phyloP scores from a whole-genome alignment of 2,113 vertebrate genomes.

The Nematolebias whitei region DNA sequence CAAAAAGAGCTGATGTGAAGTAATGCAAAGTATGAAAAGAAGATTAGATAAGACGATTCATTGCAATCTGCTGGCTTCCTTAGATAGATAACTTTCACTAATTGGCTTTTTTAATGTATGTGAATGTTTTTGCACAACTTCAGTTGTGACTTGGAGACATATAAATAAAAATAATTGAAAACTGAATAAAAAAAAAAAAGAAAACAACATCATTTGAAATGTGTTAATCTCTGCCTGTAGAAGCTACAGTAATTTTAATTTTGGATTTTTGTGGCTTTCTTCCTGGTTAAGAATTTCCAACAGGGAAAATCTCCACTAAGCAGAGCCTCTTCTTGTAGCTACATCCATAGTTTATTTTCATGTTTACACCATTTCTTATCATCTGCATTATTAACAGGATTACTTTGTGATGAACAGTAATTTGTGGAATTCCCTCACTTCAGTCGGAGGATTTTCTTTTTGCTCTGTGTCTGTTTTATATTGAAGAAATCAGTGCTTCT shows the following conservation, averaged over 20 bases:
- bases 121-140: no score
- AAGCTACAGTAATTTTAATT: constrained; percentile 54
- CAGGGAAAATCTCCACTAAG: constrained; percentile 45
- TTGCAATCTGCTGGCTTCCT: no score
- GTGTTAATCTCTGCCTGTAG: constrained; percentile 57
- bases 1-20: constrained; percentile 34
- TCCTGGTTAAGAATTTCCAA: constrained; percentile 50
- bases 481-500: constrained; percentile 45
- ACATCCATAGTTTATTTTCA: constrained; percentile 75
- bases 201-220: constrained; percentile 31
- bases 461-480: constrained; percentile 44
- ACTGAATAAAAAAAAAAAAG: no score
- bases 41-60: no score
- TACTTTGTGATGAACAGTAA: constrained; percentile 81
- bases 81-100: no score
- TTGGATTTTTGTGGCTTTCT: constrained; percentile 47
- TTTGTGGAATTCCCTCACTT: constrained; percentile 82
- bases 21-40: constrained; percentile 45
- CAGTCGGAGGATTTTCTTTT: constrained; percentile 75
- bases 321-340: constrained; percentile 63
- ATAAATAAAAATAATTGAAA: no score
- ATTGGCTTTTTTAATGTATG: no score
- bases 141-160: no score
- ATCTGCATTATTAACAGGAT: constrained; percentile 82
- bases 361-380: constrained; percentile 80